These are phyloP conservation scores for Baccha elongata DNA, from an alignment of 2,888 invertebrate species.

Conservation along the genomic window DNA sequence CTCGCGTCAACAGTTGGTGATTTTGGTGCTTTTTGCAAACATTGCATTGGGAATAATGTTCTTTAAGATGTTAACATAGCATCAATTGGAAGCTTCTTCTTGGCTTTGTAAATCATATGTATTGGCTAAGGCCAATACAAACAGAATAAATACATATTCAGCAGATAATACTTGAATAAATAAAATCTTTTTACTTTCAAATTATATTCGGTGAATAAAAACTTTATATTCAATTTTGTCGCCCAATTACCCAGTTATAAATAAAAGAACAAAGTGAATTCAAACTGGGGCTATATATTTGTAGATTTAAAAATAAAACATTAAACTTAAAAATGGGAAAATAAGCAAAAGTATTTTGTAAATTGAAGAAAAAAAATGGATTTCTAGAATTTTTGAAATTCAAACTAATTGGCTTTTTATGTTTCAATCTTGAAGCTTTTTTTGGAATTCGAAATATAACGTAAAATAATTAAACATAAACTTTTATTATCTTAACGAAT, in stretches of 20 bases:
- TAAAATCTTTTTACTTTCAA: conserved; percentile 29
- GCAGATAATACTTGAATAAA: conserved; percentile 34
- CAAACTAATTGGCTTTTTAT: conserved; percentile 41
- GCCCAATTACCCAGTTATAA: not conserved
- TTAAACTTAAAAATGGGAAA: conserved; percentile 19
- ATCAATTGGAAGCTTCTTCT: conserved; percentile 79
- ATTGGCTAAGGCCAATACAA: conserved; percentile 37
- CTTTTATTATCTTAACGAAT: conserved; percentile 63
- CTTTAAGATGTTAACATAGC: conserved; percentile 97
- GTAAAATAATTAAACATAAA: conserved; percentile 9
- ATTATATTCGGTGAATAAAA: conserved; percentile 42
- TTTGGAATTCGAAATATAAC: conserved; percentile 39
- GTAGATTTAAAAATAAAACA: conserved; percentile 39
- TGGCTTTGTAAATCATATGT: conserved; percentile 56
- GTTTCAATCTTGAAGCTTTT: conserved; percentile 42
- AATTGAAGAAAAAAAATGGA: conserved; percentile 20
- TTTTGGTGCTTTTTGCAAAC: conserved; percentile 96
- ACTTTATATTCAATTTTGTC: conserved; percentile 47
- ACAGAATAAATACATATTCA: conserved; percentile 50
- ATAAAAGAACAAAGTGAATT: not conserved
- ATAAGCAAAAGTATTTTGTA: conserved; percentile 44
- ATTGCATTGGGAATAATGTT: conserved; percentile 97
- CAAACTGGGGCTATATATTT: conserved; percentile 18
- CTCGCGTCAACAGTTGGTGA: conserved; percentile 96
- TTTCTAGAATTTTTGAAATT: conserved; percentile 33